Conservation (phyloP, 2,888 invertebrate species). For the Ecdyonurus torrentis region DNA sequence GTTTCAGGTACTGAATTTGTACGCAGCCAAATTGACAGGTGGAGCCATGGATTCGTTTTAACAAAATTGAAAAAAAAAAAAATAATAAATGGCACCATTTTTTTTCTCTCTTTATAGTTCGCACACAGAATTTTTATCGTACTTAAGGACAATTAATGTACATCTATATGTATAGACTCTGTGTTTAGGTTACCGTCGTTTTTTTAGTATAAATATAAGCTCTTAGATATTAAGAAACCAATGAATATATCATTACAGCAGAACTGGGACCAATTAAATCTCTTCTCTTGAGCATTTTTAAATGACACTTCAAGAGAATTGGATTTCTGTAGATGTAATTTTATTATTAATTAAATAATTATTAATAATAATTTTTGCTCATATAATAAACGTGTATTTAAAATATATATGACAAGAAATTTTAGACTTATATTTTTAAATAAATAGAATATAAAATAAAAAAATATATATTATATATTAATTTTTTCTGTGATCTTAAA, state of each 20-base stretch:
- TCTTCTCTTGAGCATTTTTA: not conserved
- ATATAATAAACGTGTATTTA: too few species aligned
- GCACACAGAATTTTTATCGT: not conserved
- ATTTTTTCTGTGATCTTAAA: not conserved
- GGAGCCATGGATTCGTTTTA: slow-evolving; percentile 38
- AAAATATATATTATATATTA: too few species aligned
- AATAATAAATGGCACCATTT: too few species aligned
- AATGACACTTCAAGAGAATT: not conserved
- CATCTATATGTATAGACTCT: too few species aligned
- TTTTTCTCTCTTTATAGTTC: not conserved
- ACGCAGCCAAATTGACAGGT: slow-evolving; percentile 69
- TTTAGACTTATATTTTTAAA: not conserved
- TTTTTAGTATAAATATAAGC: too few species aligned
- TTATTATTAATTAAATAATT: not conserved
- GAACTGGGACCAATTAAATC: not conserved
- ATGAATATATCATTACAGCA: not conserved
- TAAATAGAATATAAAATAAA: too few species aligned
- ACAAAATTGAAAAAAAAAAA: too few species aligned
- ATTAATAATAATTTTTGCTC: too few species aligned
- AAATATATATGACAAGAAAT: too few species aligned
- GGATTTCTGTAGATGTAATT: not conserved
- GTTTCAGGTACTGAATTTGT: slow-evolving; percentile 60
- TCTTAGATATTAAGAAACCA: too few species aligned
- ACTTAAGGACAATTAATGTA: not conserved
- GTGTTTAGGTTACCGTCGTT: too few species aligned